Base-by-base conservation (phyloP, 2,888 invertebrate species). In the Hirudinaria manillensis region DNA sequence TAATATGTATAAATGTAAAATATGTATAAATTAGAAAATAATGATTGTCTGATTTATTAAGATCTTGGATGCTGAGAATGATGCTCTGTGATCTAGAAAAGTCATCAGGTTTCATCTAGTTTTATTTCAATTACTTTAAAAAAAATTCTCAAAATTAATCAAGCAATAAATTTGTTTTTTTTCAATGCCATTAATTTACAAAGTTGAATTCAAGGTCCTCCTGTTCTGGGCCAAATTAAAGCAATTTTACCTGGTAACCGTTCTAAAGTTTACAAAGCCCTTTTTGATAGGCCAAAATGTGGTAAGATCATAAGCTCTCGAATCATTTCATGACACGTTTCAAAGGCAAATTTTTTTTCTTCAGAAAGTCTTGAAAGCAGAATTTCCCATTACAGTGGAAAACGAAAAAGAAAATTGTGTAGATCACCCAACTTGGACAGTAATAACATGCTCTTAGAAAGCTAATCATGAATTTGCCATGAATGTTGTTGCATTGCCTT, bases 211-310 rank as follows among this genome's bases (percentile, higher is more conserved):
- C 13, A 16, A 61, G 61, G 21, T 61, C 1, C 13, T 24, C 29
- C 1, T 29, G 29, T 61, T 27, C 6, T n/a, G 13, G 24, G 10
- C 7, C 61, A 61, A 61, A 61, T 24, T 29, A 61, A 61, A 10
- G 21, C 29, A 29, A 2, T 61, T 24, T 29, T 61, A 29, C 61
- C 61, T 2, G 61, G 61, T 27, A 61, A 61, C 19, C 24, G 21
- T 24, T 29, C 61, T 27, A 61, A 61, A 61, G n/a, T 61, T 24
- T 61, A 61, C 21, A 61, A 61, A 61, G 27, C 61, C 7, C 61
- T 61, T 61, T 29, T 61, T 27, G 24, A 24, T 61, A 7, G 61
- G n/a, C 61, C 61, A 27, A 61, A 24, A 27, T 61, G 61, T 61
- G 61, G 61, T 61, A 27, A 24, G 19, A 10, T 7, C 13, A 61